A percentile compares a stretch with the other conserved stretches of the same genome.
Conservation (phyloP, 2,797 vertebrate species). For the Hydrophis major region DNA sequence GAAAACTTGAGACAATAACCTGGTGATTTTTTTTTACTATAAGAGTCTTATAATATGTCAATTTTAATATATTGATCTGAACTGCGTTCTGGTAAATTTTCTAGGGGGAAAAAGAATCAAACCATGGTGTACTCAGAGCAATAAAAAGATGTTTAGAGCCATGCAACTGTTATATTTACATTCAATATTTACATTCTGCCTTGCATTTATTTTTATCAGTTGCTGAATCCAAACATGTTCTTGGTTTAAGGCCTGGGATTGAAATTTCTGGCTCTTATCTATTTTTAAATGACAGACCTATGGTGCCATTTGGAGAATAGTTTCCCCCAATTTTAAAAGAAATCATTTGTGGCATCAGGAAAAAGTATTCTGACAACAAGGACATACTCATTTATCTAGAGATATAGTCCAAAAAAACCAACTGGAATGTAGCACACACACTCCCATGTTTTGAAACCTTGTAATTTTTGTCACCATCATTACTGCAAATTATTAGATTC, state of each 20-base stretch:
- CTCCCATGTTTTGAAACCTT: conserved; percentile 34
- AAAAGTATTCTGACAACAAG: background rate
- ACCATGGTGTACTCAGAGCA: conserved; percentile 43
- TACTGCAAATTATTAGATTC: conserved; percentile 56
- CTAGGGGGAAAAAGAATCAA: conserved; percentile 44
- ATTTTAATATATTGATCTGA: conserved; percentile 68
- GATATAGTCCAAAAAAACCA: background rate
- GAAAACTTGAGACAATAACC: conserved; percentile 52
- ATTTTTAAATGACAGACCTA: background rate
- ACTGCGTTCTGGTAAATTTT: conserved; percentile 64
- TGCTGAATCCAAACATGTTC: background rate
- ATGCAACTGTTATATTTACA: background rate
- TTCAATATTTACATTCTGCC: background rate
- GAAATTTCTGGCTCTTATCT: background rate
- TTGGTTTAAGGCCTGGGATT: background rate
- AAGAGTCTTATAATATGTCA: conserved; percentile 65
- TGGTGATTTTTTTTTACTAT: conserved; percentile 52
- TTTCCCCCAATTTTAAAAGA: background rate
- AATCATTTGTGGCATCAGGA: background rate
- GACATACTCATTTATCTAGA: background rate
- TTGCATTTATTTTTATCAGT: background rate
- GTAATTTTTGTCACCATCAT: conserved; percentile 10
- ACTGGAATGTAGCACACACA: conserved; percentile 7
- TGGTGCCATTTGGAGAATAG: background rate
- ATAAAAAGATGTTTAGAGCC: conserved; percentile 23